Evolutionary conservation across 2,888 invertebrate genomes (phyloP).

Genomic region (Bombyx huttoni): DNA sequence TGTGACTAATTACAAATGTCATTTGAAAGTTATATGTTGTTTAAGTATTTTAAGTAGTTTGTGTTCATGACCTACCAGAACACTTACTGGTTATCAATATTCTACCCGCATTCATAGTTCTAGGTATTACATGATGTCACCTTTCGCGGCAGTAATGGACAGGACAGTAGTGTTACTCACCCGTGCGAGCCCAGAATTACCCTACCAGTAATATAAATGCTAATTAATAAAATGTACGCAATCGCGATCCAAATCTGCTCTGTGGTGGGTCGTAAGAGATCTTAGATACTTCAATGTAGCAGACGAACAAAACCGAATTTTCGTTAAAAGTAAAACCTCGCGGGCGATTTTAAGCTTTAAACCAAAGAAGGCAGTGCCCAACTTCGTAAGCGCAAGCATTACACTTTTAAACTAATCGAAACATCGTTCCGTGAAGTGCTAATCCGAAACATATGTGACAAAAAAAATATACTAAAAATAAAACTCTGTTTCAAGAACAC

Average conservation of each 20-base stretch:
- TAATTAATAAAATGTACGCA: no score
- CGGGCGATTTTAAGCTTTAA: constrained; percentile 17
- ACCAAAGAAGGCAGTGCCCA: constrained; percentile 10
- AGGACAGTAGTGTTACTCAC: no score
- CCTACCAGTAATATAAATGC: no score
- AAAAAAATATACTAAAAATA: constrained; percentile 57
- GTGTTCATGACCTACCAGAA: no score
- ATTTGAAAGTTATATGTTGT: no score
- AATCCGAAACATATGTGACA: constrained; percentile 66
- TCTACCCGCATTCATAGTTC: no score
- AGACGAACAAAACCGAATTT: constrained; percentile 8
- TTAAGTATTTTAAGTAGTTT: no score
- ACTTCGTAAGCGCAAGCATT: constrained; percentile 16
- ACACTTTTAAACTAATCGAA: constrained; percentile 30
- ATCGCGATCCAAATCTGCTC: constrained; percentile 28
- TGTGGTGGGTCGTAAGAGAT: constrained; percentile 56
- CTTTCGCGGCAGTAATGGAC: no score
- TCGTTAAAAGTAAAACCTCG: constrained; percentile 11
- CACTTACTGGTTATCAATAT: no score
- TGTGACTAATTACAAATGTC: no score
- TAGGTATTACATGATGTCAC: no score
- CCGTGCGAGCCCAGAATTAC: no score
- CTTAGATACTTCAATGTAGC: constrained; percentile 12
- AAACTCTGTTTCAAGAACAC: constrained; percentile 65
- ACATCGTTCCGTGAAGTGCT: constrained; percentile 60